Base-by-base conservation (phyloP, 2,113 vertebrate genomes). In the Choloepus hoffmanni region DNA sequence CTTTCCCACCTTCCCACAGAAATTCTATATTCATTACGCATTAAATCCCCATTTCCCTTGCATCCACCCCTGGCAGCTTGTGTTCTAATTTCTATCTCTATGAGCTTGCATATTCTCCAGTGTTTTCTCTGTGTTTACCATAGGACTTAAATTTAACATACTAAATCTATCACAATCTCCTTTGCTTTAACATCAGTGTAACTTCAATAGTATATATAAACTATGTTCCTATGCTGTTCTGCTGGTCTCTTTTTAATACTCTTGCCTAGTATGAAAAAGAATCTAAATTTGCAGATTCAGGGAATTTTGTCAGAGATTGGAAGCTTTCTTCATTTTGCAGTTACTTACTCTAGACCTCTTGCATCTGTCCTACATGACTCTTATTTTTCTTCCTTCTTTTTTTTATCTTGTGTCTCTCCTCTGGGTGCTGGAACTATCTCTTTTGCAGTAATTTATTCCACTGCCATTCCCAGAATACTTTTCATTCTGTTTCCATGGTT, bases 401-500 rank as follows among this genome's bases (percentile, higher is more conserved):
- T 33, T 53, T 40, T 30, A 58, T 30, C 55, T 92, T 3, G 0
- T 4, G 8, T 2, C 30, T 60, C 15, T 30, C 55, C 68, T 74
- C 33, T 16, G 43, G 18, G 67, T 45, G 33, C 33, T 30, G 33
- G 30, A 45, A 19, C 0, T 0, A 3, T 15, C 2, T 40, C 55
- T 53, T 85, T 30, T 8, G 5, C 1, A 1, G n/a, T 24, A 1
- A 73, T 30, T 72, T 13, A 15, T 21, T 50, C 33, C 45, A 9
- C 60, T 48, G 15, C 10, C 2, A 1, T 45, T 43, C 73, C 6
- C 15, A 36, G 53, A 48, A 24, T 2, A 15, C 23, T 63, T 12
- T 43, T 15, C 4, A 2, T 2, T 40, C 5, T 58, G 55, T 33
- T 33, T 5, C 13, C 33, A 18, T 0, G 7, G 36, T 21, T 45